Percentiles rank a stretch among this genome's conserved stretches.
Evolutionary conservation across 2,797 vertebrate genomes (phyloP).

Genomic region (Alcedo quadribrachys): DNA sequence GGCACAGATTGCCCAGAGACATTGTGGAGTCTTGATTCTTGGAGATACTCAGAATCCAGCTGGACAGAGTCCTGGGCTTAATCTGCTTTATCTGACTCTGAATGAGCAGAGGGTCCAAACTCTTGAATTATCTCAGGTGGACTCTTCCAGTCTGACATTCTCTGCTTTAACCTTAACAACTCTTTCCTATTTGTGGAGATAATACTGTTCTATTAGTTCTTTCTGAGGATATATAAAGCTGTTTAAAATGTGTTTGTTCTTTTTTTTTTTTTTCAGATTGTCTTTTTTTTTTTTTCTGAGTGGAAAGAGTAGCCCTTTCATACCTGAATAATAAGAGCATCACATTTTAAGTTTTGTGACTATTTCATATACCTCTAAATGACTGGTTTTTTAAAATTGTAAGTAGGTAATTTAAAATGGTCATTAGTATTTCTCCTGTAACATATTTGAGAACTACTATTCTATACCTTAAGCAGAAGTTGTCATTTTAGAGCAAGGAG

Average conservation of each 20-base stretch:
- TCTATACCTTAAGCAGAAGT: neutral
- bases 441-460: neutral
- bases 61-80: neutral
- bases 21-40: neutral
- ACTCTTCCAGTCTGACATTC: neutral
- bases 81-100: neutral
- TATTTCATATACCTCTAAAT: neutral
- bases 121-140: neutral
- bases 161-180: neutral
- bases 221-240: neutral
- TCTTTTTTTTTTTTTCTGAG: neutral
- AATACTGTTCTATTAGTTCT: neutral
- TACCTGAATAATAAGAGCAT: neutral
- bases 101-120: neutral
- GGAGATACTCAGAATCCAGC: neutral
- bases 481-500: neutral
- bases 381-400: neutral
- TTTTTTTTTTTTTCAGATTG: neutral
- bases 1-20: no score
- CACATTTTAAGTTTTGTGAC: neutral
- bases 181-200: neutral
- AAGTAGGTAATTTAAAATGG: neutral
- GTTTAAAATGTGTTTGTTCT: neutral
- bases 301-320: neutral
- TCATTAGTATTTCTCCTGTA: neutral